phyloP scores from a whole-genome alignment of 2,797 vertebrate species.

The Sebastes steindachneri region DNA sequence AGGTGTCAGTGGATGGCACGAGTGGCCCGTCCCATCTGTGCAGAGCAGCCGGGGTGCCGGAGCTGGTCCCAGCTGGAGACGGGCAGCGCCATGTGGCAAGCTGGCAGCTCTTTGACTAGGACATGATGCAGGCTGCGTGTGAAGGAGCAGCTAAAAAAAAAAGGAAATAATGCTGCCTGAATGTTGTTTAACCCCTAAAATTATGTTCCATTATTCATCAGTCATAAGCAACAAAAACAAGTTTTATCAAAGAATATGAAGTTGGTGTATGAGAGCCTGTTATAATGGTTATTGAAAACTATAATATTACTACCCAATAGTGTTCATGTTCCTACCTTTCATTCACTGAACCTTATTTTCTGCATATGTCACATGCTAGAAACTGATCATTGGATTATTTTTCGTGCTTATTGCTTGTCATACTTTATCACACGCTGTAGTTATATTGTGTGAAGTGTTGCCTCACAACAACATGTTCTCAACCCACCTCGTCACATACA shows the following conservation, averaged over 20 bases:
- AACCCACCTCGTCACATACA: too few species aligned
- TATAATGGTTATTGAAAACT: neutral
- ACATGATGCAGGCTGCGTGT: slow-evolving; percentile 13
- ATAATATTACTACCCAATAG: too few species aligned
- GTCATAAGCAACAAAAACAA: too few species aligned
- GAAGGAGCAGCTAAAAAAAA: neutral
- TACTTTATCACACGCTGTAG: neutral
- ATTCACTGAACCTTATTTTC: neutral
- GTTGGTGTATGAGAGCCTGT: neutral
- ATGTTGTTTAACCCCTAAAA: neutral
- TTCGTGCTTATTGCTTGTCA: neutral
- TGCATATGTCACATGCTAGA: neutral
- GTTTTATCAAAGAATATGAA: neutral
- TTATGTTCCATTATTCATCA: neutral
- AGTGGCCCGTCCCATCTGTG: slow-evolving; percentile 58
- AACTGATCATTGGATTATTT: neutral
- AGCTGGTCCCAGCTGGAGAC: slow-evolving; percentile 54
- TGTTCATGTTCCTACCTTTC: too few species aligned
- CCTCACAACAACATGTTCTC: too few species aligned
- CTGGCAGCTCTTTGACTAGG: slow-evolving; percentile 39
- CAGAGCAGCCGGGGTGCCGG: slow-evolving; percentile 49
- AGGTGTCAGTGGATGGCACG: slow-evolving; percentile 5
- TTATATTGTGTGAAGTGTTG: neutral
- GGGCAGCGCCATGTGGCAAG: slow-evolving; percentile 51
- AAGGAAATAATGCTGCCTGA: neutral